These are phyloP conservation scores for Vannuccia rotundouncinata DNA, from an alignment of 2,888 invertebrate species.

Conservation along the genomic window DNA sequence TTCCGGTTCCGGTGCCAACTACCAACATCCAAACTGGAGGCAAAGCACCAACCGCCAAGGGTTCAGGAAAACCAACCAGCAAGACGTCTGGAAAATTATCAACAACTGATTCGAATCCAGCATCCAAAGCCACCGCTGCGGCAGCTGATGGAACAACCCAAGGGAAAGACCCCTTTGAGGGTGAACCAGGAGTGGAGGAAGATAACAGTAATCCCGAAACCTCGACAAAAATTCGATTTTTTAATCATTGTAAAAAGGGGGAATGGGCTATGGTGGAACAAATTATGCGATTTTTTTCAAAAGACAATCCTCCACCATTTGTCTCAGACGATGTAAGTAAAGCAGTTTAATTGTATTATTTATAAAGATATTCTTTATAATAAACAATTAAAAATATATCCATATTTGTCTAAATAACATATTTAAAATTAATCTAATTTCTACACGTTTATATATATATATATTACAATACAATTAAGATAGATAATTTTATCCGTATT, in stretches of 20 bases:
- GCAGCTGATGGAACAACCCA: not conserved
- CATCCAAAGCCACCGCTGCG: not conserved
- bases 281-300: constrained; percentile 8
- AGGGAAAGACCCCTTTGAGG: not conserved
- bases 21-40: not conserved
- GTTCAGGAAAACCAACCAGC: not conserved
- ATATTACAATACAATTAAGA: too few relatives aligned
- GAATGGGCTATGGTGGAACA: constrained; percentile 38
- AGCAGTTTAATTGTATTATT: too few relatives aligned
- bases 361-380: too few relatives aligned
- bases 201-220: not conserved
- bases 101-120: not conserved
- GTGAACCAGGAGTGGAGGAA: not conserved
- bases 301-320: constrained; percentile 30
- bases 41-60: not conserved
- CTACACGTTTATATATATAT: too few relatives aligned
- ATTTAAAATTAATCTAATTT: too few relatives aligned
- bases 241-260: constrained; percentile 33
- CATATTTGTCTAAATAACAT: too few relatives aligned
- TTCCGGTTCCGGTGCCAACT: not conserved
- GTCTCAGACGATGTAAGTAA: constrained; percentile 5
- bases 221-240: not conserved
- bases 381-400: too few relatives aligned
- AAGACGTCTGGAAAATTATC: not conserved
- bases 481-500: too few relatives aligned